Base-by-base conservation (phyloP, 1,140 invertebrate species). In the Mercenaria mercenaria region DNA sequence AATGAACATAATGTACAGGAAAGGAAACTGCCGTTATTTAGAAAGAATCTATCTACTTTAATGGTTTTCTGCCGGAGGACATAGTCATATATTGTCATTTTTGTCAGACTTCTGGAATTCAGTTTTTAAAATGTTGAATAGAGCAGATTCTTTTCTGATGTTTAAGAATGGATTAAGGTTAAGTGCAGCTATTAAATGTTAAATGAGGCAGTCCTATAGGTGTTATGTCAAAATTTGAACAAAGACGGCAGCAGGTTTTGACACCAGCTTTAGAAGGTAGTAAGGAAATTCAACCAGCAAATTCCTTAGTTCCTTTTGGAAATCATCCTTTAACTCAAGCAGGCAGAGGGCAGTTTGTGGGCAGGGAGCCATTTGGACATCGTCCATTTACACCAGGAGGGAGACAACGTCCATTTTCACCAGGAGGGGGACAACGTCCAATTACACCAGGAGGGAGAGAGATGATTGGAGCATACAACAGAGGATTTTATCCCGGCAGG, bases 211-310 rank as follows among this genome's bases (percentile, higher is more conserved):
- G 20, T 11, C 10, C 47, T 50, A 15, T 20, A 41, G 15, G 20
- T 52, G 47, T 32, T 50, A 85, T 85, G 83, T 85, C 83, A 56
- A 29, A 20, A 34, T 72, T 74, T 72, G 64, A 52, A 23, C 41
- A 77, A 56, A 50, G 72, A 39, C 69, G 76, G 8, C 72, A 76
- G 0, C 85, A 79, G 20, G 85, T 87, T 8, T 37, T 79, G 29
- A 79, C 84, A 4, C 84, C 84, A 29, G 84, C 85, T 13, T 32
- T 87, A 20, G 85, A 87, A 79, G 85, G 85, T 23, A 87, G 85
- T 32, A 87, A 87, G 50, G n/a, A 8, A 6, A 67, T 87, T 29
- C 29, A 34, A 32, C 85, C 85, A 0, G 20, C 10, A 3, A 79
- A 56, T 61, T 47, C 74, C 23, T 1, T 37, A 39, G 26, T 76